Conservation (phyloP, 1,140 invertebrate species). For the Hylyphantes graminicola region DNA sequence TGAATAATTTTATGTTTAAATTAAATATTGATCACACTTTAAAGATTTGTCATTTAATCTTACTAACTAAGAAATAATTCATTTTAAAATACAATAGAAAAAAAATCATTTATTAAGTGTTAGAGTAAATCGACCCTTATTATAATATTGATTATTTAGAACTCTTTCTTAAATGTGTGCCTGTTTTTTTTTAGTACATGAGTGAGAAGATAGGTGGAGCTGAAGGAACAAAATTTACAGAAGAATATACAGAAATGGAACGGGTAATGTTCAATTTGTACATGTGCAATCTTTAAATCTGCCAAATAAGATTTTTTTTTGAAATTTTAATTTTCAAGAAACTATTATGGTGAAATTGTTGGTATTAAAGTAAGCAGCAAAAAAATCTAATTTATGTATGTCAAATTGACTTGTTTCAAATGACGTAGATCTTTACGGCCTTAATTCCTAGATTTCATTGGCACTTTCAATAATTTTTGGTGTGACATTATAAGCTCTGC, state of each 20-base stretch:
- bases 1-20: background rate
- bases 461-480: too few species aligned
- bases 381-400: too few species aligned
- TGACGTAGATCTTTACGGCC: too few species aligned
- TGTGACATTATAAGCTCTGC: too few species aligned
- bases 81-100: background rate
- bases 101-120: background rate
- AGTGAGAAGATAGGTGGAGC: conserved; percentile 99
- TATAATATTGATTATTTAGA: background rate
- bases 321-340: too few species aligned
- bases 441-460: too few species aligned
- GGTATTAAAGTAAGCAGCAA: too few species aligned
- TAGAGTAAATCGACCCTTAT: background rate
- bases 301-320: too few species aligned
- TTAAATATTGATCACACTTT: background rate
- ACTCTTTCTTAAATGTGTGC: background rate
- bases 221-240: conserved; percentile 98
- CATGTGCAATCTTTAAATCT: background rate
- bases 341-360: too few species aligned
- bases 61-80: background rate
- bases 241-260: conserved; percentile 99
- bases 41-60: background rate
- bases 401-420: too few species aligned
- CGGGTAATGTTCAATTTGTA: conserved; percentile 77
- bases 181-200: conserved; percentile 87